A percentile compares a stretch with the other conserved stretches of the same genome.
Evolutionary conservation across 2,113 vertebrate genomes (phyloP).

Genomic region (Elachura formosa): DNA sequence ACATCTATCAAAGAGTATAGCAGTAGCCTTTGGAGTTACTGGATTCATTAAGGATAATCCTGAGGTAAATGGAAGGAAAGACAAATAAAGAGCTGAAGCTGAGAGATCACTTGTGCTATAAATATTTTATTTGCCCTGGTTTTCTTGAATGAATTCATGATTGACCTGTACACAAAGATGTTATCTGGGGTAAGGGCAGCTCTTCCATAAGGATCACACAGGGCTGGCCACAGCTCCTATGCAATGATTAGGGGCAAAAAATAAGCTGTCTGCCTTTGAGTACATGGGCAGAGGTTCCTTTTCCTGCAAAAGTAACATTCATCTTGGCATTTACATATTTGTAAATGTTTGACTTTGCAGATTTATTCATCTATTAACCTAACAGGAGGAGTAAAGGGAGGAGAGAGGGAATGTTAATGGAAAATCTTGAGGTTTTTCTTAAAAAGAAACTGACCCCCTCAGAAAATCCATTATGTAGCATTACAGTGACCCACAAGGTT

Average conservation of each 20-base stretch:
- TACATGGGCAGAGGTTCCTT: background rate
- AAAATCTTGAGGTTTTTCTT: background rate
- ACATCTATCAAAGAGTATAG: background rate
- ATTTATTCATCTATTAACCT: constrained; percentile 26
- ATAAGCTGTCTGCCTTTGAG: background rate
- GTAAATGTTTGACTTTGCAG: constrained; percentile 29
- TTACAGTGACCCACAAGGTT: background rate
- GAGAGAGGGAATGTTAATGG: constrained; percentile 40
- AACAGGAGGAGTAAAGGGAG: background rate
- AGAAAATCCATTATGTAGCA: constrained; percentile 1
- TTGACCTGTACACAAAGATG: background rate
- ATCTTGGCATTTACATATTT: background rate
- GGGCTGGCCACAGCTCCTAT: background rate
- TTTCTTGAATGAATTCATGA: background rate
- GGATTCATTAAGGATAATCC: background rate
- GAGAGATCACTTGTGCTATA: background rate
- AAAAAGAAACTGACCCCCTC: background rate
- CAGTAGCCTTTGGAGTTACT: background rate
- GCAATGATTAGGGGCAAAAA: background rate
- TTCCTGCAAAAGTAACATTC: background rate
- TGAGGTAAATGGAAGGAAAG: background rate
- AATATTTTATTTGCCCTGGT: background rate
- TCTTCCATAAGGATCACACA: background rate
- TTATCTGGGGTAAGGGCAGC: background rate
- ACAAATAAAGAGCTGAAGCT: background rate